Conservation (phyloP, 2,113 vertebrate species). For the Carassius carassius region DNA sequence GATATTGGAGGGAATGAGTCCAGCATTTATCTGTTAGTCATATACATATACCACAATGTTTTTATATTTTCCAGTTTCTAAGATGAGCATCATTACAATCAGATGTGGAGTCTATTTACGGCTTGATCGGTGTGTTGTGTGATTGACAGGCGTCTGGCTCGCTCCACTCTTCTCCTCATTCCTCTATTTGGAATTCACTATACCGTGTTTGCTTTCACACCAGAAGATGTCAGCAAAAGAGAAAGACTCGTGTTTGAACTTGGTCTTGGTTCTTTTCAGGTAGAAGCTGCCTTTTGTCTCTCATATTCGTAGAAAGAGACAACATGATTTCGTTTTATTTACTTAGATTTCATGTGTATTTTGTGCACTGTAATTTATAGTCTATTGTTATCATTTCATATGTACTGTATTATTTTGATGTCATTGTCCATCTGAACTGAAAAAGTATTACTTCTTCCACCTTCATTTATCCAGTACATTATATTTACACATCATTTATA, state of each 20-base stretch:
- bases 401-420: not conserved
- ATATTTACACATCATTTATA: not conserved
- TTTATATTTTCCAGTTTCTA: not conserved
- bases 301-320: not conserved
- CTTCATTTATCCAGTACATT: not conserved
- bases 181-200: conserved; percentile 98
- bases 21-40: conserved; percentile 98
- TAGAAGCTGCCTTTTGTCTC: conserved; percentile 52
- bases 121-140: conserved; percentile 17
- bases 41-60: no score
- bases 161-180: conserved; percentile 95
- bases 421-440: not conserved
- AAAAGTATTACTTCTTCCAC: not conserved
- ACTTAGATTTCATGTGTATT: not conserved
- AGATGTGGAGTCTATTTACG: not conserved
- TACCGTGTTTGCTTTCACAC: conserved; percentile 97
- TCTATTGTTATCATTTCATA: not conserved
- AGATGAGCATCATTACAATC: not conserved
- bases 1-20: conserved; percentile 97
- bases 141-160: conserved; percentile 84
- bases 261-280: conserved; percentile 98
- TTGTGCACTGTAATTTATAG: not conserved
- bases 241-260: conserved; percentile 96
- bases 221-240: conserved; percentile 93
- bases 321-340: not conserved